Evolutionary conservation across 2,888 invertebrate genomes (phyloP), one percentile per base, ranked within the genome.

Genomic region (Apamea anceps): DNA sequence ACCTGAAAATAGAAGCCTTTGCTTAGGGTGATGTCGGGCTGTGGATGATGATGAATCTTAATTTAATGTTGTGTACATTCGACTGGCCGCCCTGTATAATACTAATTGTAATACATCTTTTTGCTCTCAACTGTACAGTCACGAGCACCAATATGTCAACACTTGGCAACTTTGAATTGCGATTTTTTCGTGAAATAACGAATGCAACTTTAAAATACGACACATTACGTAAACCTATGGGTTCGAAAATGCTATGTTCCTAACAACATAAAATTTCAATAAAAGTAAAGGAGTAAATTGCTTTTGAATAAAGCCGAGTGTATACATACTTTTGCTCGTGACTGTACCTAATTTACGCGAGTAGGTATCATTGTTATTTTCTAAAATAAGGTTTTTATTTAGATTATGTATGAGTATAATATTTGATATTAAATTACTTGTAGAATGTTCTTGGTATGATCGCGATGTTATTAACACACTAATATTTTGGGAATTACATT

Each of bases 361-460:
- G 25, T 32, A 32, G 32, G 32, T 60, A 28, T 10, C 51, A 63
- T 54, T 62, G 37, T 72, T 63, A 32, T 81, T 65, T 37, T 75
- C 25, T 15, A 48, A 65, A 81, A 80, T 48, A 81, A 57, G 65
- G 28, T 66, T 79, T 80, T 81, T 79, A 79, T 81, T 81, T 48
- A 37, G 37, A 65, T 81, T 79, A 48, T 62, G 4, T 28, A 57
- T 25, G 37, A 57, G 45, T 57, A 48, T 74, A 48, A 80, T 80
- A 74, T 73, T 57, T 57, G 54, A 25, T 65, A 18, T 63, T 72
- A 74, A 37, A 66, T 81, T 74, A 51, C 48, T 81, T 60, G 37
- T 74, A n/a, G 42, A 66, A 73, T 57, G 37, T 57, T 81, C 66
- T 79, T 67, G 76, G 57, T 67, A 21, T 32, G 66, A 54, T 67